Evolutionary conservation across 2,888 invertebrate genomes (phyloP), one percentile per base, ranked within the genome.

Genomic region (Platerodrilus igneus): DNA sequence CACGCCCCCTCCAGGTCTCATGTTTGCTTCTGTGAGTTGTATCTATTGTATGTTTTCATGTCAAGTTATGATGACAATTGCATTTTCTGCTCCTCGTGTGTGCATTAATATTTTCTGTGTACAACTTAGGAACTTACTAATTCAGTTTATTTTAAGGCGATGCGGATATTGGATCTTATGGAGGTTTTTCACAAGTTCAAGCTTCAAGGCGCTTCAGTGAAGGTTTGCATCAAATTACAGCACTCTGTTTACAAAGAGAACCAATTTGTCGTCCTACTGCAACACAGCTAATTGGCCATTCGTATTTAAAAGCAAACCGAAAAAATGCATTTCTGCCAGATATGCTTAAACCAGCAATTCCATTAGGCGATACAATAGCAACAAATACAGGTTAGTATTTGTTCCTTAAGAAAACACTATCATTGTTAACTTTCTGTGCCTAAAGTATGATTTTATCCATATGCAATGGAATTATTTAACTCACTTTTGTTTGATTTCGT

Each of bases 161-260:
- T 34, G 34, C 6, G 13, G 9, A 15, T 30, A n/a, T 18, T 18
- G 3, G 17, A 40, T 6, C 2, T 1, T 58, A 59, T 41, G 41
- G 60, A 46, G 59, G 59, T 37, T 50, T 54, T 19, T 34, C 43
- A 17, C 50, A 51, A 56, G 64, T 10, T 66, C 37, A 79, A 71
- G 68, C 74, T 1, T 68, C 74, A 32, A 69, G 88, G 40, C 75
- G 76, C 50, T 86, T 91, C 48, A 77, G 83, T 2, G 81, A 83
- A 50, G 70, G 78, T 53, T 85, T 91, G 66, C 91, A 92, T 63
- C 78, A 83, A 51, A 74, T 91, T 56, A 77, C 82, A 34, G 84
- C 85, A 51, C 64, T 80, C 44, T 83, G 87, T 57, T 67, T 88
- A 52, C 79, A 81, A 56, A 75, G 78, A 45, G 81, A 83, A 45